A percentile compares a stretch with the other conserved stretches of the same genome.
Evolutionary conservation across 2,797 vertebrate species (phyloP).

Genomic region (Sebastes aleutianus): DNA sequence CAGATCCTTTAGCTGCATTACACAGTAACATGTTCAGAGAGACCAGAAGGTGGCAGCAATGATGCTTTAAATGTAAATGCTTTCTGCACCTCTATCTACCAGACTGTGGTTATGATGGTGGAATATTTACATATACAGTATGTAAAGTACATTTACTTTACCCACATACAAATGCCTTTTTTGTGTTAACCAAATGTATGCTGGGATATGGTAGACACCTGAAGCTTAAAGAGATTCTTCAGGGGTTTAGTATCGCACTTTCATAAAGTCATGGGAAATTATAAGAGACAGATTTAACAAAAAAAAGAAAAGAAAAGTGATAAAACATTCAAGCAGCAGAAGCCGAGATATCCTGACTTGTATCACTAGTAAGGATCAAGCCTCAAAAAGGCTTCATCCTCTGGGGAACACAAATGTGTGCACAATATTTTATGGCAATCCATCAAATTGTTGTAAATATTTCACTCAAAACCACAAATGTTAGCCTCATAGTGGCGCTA

Average conservation of each 20-base stretch:
- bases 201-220: not conserved
- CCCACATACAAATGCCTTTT: not conserved
- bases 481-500: too few species aligned
- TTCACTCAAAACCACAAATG: too few species aligned
- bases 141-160: not conserved
- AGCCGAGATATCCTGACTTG: not conserved
- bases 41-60: constrained; percentile 3
- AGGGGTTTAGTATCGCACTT: not conserved
- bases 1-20: not conserved
- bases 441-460: too few species aligned
- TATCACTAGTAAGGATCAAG: not conserved
- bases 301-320: not conserved
- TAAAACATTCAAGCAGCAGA: not conserved
- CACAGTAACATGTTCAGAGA: not conserved
- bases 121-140: not conserved
- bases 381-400: not conserved
- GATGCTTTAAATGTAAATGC: not conserved
- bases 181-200: not conserved
- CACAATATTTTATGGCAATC: too few species aligned
- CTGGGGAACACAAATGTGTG: too few species aligned
- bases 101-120: not conserved
- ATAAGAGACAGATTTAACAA: not conserved
- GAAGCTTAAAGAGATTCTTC: not conserved
- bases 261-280: not conserved
- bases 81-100: not conserved